Percentiles rank a stretch among this genome's conserved stretches.
Evolutionary conservation across 2,113 vertebrate genomes (phyloP).

Genomic region (Saccopteryx leptura): DNA sequence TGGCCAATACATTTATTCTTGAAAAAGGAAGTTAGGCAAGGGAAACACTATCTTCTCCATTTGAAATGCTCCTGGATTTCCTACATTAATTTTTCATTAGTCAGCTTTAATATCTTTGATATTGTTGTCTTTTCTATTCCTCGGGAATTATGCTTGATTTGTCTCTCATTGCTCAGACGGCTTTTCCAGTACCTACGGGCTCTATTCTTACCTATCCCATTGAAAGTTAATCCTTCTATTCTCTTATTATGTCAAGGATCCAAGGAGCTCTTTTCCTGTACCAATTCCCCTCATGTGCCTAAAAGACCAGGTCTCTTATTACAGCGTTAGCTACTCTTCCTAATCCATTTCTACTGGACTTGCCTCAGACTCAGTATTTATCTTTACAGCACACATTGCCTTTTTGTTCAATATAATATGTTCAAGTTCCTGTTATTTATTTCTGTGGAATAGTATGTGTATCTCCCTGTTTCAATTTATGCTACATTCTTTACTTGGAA

Average conservation of each 20-base stretch:
- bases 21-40: slow-evolving; percentile 7
- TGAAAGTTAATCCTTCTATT: not conserved
- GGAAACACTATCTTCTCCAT: slow-evolving; percentile 22
- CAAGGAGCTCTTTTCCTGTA: not conserved
- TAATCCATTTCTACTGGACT: not conserved
- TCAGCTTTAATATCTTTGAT: slow-evolving; percentile 25
- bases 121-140: not conserved
- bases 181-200: not conserved
- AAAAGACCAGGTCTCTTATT: not conserved
- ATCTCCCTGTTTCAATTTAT: not conserved
- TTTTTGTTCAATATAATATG: not conserved
- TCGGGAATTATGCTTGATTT: not conserved
- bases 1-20: slow-evolving; percentile 46
- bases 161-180: slow-evolving; percentile 2
- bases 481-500: not conserved
- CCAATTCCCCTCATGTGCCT: not conserved
- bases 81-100: slow-evolving; percentile 33
- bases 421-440: slow-evolving; percentile 36
- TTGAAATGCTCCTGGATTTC: slow-evolving; percentile 44
- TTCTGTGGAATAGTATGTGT: not conserved
- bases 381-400: slow-evolving; percentile 5
- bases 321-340: not conserved
- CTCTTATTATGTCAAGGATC: not conserved
- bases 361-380: not conserved
- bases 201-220: not conserved